Conservation (phyloP, 2,888 invertebrate genomes). For the Oligia latruncula region DNA sequence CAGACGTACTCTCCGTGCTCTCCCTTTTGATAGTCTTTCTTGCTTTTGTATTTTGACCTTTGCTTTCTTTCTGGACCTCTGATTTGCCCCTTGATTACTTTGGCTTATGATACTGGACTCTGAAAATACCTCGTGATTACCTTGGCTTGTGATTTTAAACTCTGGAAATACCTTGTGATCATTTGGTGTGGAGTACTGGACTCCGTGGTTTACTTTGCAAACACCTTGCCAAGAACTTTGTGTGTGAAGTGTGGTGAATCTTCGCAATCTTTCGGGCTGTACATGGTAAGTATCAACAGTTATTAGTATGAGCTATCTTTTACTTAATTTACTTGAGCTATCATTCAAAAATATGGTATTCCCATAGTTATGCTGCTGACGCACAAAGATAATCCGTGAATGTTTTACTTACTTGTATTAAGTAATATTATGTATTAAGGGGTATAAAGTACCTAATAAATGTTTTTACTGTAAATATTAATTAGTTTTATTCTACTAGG, state of each 20-base stretch:
- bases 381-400: too few relatives aligned
- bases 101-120: neutral
- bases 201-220: neutral
- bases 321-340: neutral
- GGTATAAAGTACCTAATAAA: too few relatives aligned
- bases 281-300: neutral
- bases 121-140: slow-evolving; percentile 3
- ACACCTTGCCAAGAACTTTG: neutral
- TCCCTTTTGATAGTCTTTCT: neutral
- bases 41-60: neutral
- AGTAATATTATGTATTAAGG: too few relatives aligned
- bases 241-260: slow-evolving; percentile 10
- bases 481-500: too few relatives aligned
- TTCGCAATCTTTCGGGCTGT: neutral
- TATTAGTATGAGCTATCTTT: neutral
- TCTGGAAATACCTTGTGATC: neutral
- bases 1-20: slow-evolving; percentile 12
- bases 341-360: neutral
- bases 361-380: neutral
- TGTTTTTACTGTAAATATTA: too few relatives aligned
- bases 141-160: neutral
- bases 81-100: slow-evolving; percentile 1
- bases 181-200: neutral
- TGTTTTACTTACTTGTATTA: too few relatives aligned
- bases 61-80: slow-evolving; percentile 14